These are phyloP conservation scores for Ceramica pisi DNA, from an alignment of 2,888 invertebrate species.

Conservation along the genomic window DNA sequence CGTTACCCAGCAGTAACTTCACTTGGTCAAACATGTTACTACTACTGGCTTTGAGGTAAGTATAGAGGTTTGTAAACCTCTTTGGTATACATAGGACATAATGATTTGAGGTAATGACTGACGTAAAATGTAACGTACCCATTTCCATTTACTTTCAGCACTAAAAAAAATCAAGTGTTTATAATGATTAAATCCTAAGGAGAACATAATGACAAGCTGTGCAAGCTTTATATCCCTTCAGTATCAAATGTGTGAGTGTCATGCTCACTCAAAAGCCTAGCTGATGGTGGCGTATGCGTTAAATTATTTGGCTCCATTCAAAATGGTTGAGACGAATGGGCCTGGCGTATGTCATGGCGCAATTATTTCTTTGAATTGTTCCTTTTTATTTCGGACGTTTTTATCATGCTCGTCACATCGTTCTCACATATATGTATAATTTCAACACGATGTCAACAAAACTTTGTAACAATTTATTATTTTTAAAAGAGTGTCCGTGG, in stretches of 20 bases:
- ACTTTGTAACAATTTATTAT: too few relatives aligned
- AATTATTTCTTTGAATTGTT: too few relatives aligned
- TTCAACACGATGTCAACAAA: too few relatives aligned
- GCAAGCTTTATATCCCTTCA: neutral
- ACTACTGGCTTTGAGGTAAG: neutral
- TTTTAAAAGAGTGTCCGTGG: too few relatives aligned
- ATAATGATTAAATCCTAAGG: neutral
- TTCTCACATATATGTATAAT: too few relatives aligned
- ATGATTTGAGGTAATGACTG: neutral
- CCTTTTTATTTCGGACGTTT: too few relatives aligned
- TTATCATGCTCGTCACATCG: too few relatives aligned
- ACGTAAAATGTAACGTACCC: neutral
- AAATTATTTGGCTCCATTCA: too few relatives aligned
- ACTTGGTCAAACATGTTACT: slow-evolving; percentile 21
- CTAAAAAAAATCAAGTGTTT: neutral
- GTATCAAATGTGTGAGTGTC: neutral
- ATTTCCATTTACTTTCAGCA: neutral
- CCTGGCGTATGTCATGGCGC: too few relatives aligned
- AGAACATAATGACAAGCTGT: neutral
- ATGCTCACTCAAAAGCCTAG: too few relatives aligned
- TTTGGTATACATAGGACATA: neutral
- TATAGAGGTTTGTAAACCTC: neutral
- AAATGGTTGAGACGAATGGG: too few relatives aligned
- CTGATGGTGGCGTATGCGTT: too few relatives aligned
- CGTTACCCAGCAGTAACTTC: slow-evolving; percentile 28